phyloP scores from a whole-genome alignment of 1,140 invertebrate genomes.

The Trichonephila clavipes region DNA sequence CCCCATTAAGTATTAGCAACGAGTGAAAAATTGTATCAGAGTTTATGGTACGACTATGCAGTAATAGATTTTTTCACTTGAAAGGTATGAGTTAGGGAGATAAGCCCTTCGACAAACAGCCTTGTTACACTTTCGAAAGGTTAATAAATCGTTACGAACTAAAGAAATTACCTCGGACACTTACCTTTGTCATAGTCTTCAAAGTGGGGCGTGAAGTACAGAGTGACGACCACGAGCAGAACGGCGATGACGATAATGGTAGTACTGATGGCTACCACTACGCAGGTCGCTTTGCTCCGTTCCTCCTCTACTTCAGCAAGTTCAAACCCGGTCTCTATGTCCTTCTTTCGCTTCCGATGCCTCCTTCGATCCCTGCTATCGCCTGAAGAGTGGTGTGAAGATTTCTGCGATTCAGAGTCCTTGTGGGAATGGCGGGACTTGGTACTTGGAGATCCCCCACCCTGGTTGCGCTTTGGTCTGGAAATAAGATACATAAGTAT shows the following conservation, averaged over 20 bases:
- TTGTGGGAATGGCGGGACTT: slow-evolving; percentile 65
- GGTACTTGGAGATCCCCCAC: slow-evolving; percentile 2
- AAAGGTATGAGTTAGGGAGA: too few species aligned
- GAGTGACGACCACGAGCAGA: slow-evolving; percentile 57
- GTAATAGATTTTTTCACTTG: too few species aligned
- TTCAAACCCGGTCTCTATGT: neutral
- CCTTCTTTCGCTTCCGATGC: neutral
- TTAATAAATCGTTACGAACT: neutral
- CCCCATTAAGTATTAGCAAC: too few species aligned
- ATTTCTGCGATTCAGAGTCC: slow-evolving; percentile 36
- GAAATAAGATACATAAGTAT: neutral
- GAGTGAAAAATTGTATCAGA: too few species aligned
- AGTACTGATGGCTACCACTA: slow-evolving; percentile 64
- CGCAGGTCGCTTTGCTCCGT: slow-evolving; percentile 62
- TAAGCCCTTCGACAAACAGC: too few species aligned
- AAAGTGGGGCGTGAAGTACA: slow-evolving; percentile 66
- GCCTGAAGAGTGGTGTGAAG: slow-evolving; percentile 34
- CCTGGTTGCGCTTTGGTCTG: slow-evolving; percentile 34
- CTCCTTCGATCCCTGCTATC: neutral
- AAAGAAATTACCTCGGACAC: too few species aligned
- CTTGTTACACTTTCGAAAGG: too few species aligned
- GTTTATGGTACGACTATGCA: too few species aligned
- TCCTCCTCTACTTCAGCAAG: slow-evolving; percentile 26
- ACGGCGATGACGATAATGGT: slow-evolving; percentile 68
- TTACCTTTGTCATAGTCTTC: slow-evolving; percentile 48